phyloP scores from a whole-genome alignment of 1,140 invertebrate species.

The Lysiphlebus fabarum region DNA sequence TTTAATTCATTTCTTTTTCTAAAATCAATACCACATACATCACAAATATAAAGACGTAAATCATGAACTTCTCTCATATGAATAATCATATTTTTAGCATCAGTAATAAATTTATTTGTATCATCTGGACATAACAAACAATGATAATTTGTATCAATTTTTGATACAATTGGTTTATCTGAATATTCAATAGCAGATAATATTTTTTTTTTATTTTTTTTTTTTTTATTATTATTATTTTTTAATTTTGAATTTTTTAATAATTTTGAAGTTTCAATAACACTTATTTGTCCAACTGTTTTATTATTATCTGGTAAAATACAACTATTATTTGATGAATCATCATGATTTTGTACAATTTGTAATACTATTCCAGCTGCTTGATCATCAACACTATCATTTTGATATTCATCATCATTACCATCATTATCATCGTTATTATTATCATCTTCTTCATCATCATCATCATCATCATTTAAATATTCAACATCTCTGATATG shows the following conservation, averaged over 20 bases:
- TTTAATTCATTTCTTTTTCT: slow-evolving; percentile 62
- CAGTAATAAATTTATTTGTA: slow-evolving; percentile 50
- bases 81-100: slow-evolving; percentile 59
- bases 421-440: slow-evolving; percentile 31
- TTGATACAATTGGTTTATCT: slow-evolving; percentile 43
- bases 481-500: slow-evolving; percentile 4
- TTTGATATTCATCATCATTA: slow-evolving; percentile 24
- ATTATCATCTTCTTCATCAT: slow-evolving; percentile 23
- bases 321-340: no score
- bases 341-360: no score
- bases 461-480: slow-evolving; percentile 29
- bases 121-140: slow-evolving; percentile 59
- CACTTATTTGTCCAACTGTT: slow-evolving; percentile 19
- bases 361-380: no score
- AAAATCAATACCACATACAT: slow-evolving; percentile 66
- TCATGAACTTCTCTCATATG: slow-evolving; percentile 64
- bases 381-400: not conserved
- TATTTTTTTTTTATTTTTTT: slow-evolving; percentile 27
- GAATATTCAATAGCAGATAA: no score
- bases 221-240: slow-evolving; percentile 31
- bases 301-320: no score
- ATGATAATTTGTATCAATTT: slow-evolving; percentile 57
- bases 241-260: slow-evolving; percentile 35
- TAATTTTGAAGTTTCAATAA: slow-evolving; percentile 33
- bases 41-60: slow-evolving; percentile 67